Evolutionary conservation across 2,113 vertebrate genomes (phyloP).

Genomic region (Paralichthys olivaceus): DNA sequence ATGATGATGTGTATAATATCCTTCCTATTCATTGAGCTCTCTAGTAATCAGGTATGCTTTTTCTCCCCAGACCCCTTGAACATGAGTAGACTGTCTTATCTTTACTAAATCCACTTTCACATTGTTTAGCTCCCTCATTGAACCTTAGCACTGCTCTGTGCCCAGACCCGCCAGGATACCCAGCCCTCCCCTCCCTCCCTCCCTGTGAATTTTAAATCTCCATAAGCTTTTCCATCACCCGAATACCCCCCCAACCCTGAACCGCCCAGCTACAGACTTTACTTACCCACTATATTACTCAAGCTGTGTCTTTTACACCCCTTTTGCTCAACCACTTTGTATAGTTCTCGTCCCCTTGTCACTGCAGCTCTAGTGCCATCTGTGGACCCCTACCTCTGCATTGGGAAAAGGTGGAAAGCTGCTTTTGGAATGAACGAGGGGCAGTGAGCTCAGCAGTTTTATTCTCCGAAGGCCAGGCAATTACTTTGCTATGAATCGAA

Average conservation of each 20-base stretch:
- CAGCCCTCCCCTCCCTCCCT: conserved; percentile 44
- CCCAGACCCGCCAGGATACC: conserved; percentile 7
- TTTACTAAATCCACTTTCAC: conserved; percentile 35
- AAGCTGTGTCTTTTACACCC: conserved; percentile 61
- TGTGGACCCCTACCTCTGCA: conserved; percentile 52
- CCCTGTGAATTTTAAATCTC: conserved; percentile 51
- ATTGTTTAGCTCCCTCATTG: conserved; percentile 53
- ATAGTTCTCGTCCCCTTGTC: conserved; percentile 55
- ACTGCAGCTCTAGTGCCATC: conserved; percentile 76
- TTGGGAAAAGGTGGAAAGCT: conserved; percentile 47
- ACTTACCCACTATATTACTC: conserved; percentile 40
- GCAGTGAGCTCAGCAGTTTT: conserved; percentile 39
- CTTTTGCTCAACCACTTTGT: conserved; percentile 66
- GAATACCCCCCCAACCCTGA: conserved; percentile 3
- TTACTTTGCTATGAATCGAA: conserved; percentile 19
- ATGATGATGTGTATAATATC: conserved; percentile 77
- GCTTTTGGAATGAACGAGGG: conserved; percentile 50
- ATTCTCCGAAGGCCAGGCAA: conserved; percentile 25
- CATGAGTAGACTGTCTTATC: conserved; percentile 51
- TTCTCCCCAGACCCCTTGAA: conserved; percentile 53
- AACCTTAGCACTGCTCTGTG: conserved; percentile 46
- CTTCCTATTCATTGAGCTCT: conserved; percentile 86
- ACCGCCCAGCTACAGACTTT: conserved; percentile 36
- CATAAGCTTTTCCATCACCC: conserved; percentile 42
- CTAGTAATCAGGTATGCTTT: conserved; percentile 86